Evolutionary conservation across 2,888 invertebrate genomes (phyloP).

Genomic region (Odontothrips loti): DNA sequence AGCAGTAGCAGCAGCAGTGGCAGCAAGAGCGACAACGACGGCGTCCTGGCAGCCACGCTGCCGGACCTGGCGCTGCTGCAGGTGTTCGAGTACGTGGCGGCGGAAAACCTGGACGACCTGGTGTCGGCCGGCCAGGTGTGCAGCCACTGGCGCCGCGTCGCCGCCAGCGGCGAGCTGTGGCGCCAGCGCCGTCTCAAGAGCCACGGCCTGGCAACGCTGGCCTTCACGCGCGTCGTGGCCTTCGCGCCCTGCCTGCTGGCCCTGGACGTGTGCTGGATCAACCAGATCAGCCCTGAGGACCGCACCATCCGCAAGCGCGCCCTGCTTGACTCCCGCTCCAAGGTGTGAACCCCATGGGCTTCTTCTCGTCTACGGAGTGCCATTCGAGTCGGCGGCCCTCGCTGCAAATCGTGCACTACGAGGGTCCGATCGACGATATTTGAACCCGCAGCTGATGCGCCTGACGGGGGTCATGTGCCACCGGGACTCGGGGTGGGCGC

Average conservation of each 20-base stretch:
- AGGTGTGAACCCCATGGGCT: background rate
- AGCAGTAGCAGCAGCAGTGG: background rate
- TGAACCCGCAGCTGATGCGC: background rate
- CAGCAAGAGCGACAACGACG: background rate
- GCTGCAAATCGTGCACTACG: no score
- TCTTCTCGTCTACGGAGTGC: no score
- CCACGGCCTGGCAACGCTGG: conserved; percentile 1
- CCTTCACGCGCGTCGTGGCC: conserved; percentile 18
- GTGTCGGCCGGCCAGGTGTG: conserved; percentile 19
- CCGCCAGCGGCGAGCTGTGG: background rate
- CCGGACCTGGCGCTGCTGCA: conserved; percentile 16
- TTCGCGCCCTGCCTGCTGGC: background rate
- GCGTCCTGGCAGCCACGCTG: background rate
- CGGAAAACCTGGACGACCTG: background rate
- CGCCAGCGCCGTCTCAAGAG: background rate
- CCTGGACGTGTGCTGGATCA: conserved; percentile 16
- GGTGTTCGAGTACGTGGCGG: conserved; percentile 8
- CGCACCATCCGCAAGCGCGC: background rate
- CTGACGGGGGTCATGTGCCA: conserved; percentile 9
- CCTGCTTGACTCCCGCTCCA: background rate
- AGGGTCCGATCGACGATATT: no score
- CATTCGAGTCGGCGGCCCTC: no score
- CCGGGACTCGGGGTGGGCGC: background rate
- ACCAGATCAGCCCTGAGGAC: conserved; percentile 19
- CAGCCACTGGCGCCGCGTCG: conserved; percentile 17